Percentiles rank a stretch among this genome's conserved stretches.
These are phyloP conservation scores for Colaptes auratus DNA, from an alignment of 2,113 vertebrate genomes.

Conservation along the genomic window DNA sequence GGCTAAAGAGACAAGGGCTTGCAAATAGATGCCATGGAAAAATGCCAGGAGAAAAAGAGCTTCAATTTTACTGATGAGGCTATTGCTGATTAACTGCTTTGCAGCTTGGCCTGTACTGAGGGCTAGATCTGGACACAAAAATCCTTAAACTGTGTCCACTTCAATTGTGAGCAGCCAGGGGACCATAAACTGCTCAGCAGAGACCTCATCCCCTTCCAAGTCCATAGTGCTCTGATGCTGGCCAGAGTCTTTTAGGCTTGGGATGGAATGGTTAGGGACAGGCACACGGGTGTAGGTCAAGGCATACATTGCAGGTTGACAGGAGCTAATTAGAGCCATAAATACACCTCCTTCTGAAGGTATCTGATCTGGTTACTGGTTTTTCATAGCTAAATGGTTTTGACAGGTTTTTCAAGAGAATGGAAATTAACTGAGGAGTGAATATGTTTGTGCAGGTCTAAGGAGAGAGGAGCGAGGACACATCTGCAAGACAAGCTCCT, in stretches of 20 bases:
- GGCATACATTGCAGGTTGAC: background rate
- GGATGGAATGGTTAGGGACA: background rate
- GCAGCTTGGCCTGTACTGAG: background rate
- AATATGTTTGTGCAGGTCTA: background rate
- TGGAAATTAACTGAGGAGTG: background rate
- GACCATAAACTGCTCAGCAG: background rate
- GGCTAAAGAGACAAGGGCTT: background rate
- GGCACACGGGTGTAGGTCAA: background rate
- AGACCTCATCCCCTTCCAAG: background rate
- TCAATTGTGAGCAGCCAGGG: background rate
- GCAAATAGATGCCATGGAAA: background rate
- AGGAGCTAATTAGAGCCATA: constrained; percentile 58
- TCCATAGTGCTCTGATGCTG: background rate
- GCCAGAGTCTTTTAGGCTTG: background rate
- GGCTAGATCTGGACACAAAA: background rate
- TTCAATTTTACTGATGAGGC: background rate
- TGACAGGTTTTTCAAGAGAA: constrained; percentile 41
- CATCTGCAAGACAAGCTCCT: background rate
- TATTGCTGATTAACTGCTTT: background rate
- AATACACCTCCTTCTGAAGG: constrained; percentile 33
- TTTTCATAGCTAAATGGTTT: constrained; percentile 51
- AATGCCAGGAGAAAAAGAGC: background rate
- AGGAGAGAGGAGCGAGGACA: background rate
- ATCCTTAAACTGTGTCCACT: background rate
- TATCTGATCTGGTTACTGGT: background rate